Base-by-base conservation (phyloP, 1,140 invertebrate species). In the Tigriopus japonicus region DNA sequence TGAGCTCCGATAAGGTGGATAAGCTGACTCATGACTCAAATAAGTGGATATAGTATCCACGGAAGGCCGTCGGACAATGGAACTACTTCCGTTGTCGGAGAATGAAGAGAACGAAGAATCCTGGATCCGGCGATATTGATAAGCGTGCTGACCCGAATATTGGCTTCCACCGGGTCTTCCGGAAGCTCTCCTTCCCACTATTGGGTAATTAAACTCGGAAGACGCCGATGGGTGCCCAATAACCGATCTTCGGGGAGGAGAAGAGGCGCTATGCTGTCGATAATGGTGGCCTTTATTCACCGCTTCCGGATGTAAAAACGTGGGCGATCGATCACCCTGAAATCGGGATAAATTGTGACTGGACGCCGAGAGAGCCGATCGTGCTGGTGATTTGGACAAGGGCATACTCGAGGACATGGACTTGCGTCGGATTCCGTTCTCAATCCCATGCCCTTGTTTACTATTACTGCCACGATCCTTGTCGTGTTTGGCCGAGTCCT, bases 41-140 rank as follows among this genome's bases (percentile, higher is more conserved):
- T 88, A 88, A 0, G 86, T 90, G 59, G 85, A 87, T 19, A 88
- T 84, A 19, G 85, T 88, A 70, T 88, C 85, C 17, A 86, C 49
- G 2, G 59, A 61, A 12, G 59, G 59, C 23, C 49, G 45, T 13
- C 52, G 43, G 17, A 55, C 51, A 23, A 61, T 24, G 51, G 45
- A 61, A 35, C 59, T 51, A 23, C 21, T 21, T 21, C 42, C 42
- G 35, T 17, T 53, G 15, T 58, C 55, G 17, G 24, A 41, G 49
- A 61, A 49, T 14, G 56, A 58, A 14, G 56, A 58, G 40, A 58
- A 58, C 1, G 56, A 58, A 41, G 56, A 28, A 49, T 49, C 45
- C n/a, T 49, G 45, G n/a, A 49, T 49, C 45, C 45, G n/a, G n/a
- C 21, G n/a, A 10, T 49, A 49, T 15, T 49, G 45, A 49, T 15